phyloP scores from a whole-genome alignment of 2,888 invertebrate genomes.

The Lysandra bellargus region DNA sequence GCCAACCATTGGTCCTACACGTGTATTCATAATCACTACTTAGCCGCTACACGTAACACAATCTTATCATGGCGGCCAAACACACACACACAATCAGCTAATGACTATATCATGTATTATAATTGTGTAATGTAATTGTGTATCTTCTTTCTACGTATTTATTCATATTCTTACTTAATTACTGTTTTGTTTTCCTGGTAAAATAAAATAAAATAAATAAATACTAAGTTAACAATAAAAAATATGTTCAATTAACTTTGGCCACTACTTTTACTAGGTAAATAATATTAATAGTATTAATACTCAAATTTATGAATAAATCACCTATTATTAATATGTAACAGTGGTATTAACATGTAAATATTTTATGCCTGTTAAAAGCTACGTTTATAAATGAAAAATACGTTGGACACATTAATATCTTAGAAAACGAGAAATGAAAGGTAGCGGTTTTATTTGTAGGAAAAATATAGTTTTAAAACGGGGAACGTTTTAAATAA shows the following conservation, averaged over 20 bases:
- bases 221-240: no score
- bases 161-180: no score
- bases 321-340: not conserved
- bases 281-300: no score
- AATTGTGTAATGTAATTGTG: no score
- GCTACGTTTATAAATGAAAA: not conserved
- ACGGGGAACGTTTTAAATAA: constrained; percentile 26
- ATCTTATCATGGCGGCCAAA: not conserved
- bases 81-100: not conserved
- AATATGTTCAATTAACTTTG: no score
- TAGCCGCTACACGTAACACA: not conserved
- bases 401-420: not conserved
- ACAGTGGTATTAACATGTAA: not conserved
- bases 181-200: no score
- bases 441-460: not conserved
- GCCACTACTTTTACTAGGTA: no score
- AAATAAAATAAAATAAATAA: no score
- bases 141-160: no score
- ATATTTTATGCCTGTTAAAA: not conserved
- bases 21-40: not conserved
- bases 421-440: not conserved
- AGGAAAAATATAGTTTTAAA: not conserved
- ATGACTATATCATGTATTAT: constrained; percentile 7
- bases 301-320: not conserved
- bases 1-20: not conserved